Evolutionary conservation across 2,888 invertebrate species (phyloP).

Genomic region (Ellobium chinense): DNA sequence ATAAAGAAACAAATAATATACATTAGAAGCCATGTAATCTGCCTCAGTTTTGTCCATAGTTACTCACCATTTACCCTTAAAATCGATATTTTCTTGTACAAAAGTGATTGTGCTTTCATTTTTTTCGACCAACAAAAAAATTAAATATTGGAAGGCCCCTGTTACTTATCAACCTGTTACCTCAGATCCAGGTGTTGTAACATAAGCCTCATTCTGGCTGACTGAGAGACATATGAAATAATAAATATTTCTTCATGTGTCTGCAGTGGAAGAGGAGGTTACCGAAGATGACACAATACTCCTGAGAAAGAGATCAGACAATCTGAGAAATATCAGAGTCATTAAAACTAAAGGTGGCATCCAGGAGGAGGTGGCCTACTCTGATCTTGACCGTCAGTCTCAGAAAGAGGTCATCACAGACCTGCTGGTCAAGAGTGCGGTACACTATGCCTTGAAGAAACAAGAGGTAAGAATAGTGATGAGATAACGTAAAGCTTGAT

Average conservation of each 20-base stretch:
- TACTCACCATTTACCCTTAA: no score
- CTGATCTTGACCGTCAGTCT: slow-evolving; percentile 66
- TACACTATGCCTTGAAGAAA: slow-evolving; percentile 76
- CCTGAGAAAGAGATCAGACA: slow-evolving; percentile 39
- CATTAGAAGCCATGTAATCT: no score
- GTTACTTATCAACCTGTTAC: no score
- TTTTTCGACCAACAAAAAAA: no score
- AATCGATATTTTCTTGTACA: no score
- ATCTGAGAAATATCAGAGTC: slow-evolving; percentile 60
- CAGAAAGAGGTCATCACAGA: slow-evolving; percentile 77
- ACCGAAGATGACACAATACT: background rate
- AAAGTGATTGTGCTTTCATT: no score
- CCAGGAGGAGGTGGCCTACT: slow-evolving; percentile 68
- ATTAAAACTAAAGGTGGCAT: slow-evolving; percentile 64
- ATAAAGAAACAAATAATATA: no score
- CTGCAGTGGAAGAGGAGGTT: slow-evolving; percentile 25
- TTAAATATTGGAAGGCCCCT: no score
- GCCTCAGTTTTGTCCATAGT: no score
- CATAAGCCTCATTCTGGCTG: background rate
- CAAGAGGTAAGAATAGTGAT: slow-evolving; percentile 70
- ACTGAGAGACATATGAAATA: background rate
- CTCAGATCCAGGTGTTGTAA: no score
- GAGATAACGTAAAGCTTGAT: no score
- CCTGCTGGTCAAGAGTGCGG: slow-evolving; percentile 77
- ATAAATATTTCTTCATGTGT: background rate